Evolutionary conservation across 1,140 invertebrate genomes (phyloP), one percentile per base, ranked within the genome.

Genomic region (Melipona quadrifasciata): DNA sequence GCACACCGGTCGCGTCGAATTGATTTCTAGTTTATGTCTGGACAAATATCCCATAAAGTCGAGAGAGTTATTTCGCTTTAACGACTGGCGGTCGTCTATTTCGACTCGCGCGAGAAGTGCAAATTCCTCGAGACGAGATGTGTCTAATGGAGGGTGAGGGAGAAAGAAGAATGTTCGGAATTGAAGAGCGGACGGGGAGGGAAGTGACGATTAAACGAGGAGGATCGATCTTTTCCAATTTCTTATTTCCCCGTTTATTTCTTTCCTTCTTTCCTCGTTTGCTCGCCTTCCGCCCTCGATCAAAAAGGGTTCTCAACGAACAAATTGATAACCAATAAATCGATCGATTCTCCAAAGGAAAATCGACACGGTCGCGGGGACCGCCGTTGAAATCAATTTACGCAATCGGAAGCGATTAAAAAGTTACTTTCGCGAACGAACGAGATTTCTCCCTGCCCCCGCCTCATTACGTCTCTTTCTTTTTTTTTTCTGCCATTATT

Each of bases 261-360:
- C 21, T 39, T 70, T 47, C 11, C 21, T 21, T 70, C 34, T 12
- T 12, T 34, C 16, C 11, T 3, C 8, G 12, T 34, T 67, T 67
- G 27, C 16, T 67, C 21, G 8, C 27, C 31, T 31, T 67, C 31
- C 17, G 2, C 8, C 17, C 39, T 68, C 11, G 19, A 2, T 6
- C 5, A 27, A n/a, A n/a, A n/a, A n/a, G 39, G 14, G 4, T 27
- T 72, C 73, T 74, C 77, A 39, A 78, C 87, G 31, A 72, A 73
- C 81, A 90, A 91, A 85, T 88, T 85, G 86, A 91, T 91, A 90
- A 90, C 79, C 86, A 82, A 89, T 86, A 87, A 89, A 89, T 86
- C 81, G 73, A 89, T 82, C 77, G 84, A 86, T 85, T 82, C 39
- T n/a, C 31, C 51, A 76, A 83, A 24, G n/a, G 51, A 31, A 65